Conservation (phyloP, 2,797 vertebrate species). For the Siniperca undulata region DNA sequence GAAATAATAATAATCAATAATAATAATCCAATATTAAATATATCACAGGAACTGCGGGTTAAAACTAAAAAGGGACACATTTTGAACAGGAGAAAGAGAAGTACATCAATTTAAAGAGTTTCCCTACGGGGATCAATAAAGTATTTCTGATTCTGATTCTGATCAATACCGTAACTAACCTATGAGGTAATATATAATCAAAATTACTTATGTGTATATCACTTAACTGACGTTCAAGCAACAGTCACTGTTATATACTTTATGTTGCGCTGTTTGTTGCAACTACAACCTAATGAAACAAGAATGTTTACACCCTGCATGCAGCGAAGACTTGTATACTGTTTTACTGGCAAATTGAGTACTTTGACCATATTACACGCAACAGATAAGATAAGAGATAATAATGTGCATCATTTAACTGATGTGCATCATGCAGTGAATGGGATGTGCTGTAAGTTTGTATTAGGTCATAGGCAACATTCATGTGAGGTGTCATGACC, state of each 20-base stretch:
- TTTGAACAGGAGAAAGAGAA: background rate
- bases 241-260: too few species aligned
- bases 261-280: background rate
- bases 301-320: background rate
- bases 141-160: too few species aligned
- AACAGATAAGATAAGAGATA: background rate
- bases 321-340: background rate
- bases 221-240: background rate
- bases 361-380: background rate
- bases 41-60: background rate
- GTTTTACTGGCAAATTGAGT: conserved; percentile 3
- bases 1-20: background rate
- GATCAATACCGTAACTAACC: background rate
- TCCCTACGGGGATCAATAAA: too few species aligned
- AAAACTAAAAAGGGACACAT: background rate
- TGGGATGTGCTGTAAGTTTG: conserved; percentile 32
- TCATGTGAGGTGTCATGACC: conserved; percentile 75
- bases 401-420: background rate
- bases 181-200: too few species aligned
- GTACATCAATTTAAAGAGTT: too few species aligned
- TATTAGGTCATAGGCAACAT: conserved; percentile 67
- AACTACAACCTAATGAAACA: background rate
- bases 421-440: background rate
- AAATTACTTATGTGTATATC: background rate
- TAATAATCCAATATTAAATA: background rate